Base-by-base conservation (phyloP, 2,113 vertebrate species). In the Vireo altiloquus region DNA sequence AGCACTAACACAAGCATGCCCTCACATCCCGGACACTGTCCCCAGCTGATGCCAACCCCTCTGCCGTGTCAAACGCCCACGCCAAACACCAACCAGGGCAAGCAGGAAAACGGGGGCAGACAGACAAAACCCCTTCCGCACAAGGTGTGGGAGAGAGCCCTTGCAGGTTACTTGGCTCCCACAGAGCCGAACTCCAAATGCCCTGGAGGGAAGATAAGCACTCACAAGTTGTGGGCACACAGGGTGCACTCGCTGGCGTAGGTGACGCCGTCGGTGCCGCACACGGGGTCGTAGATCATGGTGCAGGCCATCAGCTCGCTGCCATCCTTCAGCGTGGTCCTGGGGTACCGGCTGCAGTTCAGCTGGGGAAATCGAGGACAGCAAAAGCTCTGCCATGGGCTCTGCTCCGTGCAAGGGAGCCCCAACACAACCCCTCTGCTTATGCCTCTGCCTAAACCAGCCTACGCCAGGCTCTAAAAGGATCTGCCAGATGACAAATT, bases 141-240 rank as follows among this genome's bases (percentile, higher is more conserved):
- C 10, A 22, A 10, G 27, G 22, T 30, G 68, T 42, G 59, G 57
- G 46, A 27, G 15, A 31, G 5, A 46, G 35, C 30, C 42, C 19
- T 30, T 49, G 35, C 15, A 22, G 15, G 4, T 59, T 7, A 2
- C n/a, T 50, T 9, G 6, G 40, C 39, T 33, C 19, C 54, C 22
- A 56, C 1, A 1, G 54, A 59, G 15, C 52, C 40, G 53, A 40
- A 7, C 40, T 15, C 14, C 12, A 49, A 28, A 2, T 23, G 4
- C 14, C n/a, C n/a, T 5, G 28, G 35, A 23, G 74, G 59, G 24
- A 82, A 12, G 27, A 25, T 0, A 0, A 71, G 46, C 59, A 71
- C 96, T 83, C 1, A 96, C 96, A 87, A 3, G 60, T 96, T 97
- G 90, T 87, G 88, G 65, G 80, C 10, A 31, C 96, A 97, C 70